Evolutionary conservation across 2,797 vertebrate species (phyloP), one percentile per base, ranked within the genome.

Genomic region (Staurois parvus): DNA sequence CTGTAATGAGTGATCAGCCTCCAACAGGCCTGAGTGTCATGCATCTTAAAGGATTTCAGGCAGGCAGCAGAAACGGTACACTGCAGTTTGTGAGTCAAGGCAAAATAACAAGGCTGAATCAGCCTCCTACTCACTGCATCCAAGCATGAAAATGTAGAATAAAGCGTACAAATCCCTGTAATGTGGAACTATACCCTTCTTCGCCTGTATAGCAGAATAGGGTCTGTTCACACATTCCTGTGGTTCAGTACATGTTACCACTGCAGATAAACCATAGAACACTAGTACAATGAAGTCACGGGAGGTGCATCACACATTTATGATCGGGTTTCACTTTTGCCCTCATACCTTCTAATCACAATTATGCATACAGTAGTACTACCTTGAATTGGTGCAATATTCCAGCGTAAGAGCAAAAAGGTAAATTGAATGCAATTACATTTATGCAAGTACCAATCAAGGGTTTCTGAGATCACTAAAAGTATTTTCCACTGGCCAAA

Each of bases 61-160:
- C 75, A 74, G 68, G 32, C 68, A 78, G 68, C n/a, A 82, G 32
- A 59, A 81, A 81, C 21, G 74, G 76, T 79, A 74, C 70, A 37
- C 62, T 69, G 28, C 17, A 72, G 66, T 59, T 64, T 82, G 75
- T 34, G 69, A 78, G 75, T 56, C 56, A 59, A 74, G 32, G 56
- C 52, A 78, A 68, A 76, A 40, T 19, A 86, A 76, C 32, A 77
- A 62, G 79, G 67, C 52, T 81, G 66, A 83, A 78, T 83, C 67
- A 40, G 56, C 52, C 79, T 72, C 67, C 74, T 26, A 52, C 67
- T 4, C 69, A 34, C 52, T 72, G 45, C 78, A 85, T 13, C 30
- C 72, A 68, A 66, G 68, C 32, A 73, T 85, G 42, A 80, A 74
- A 10, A 26, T 12, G 30, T 52, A 15, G 21, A 45, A n/a, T 4